Base-by-base conservation (phyloP, 2,797 vertebrate genomes). In the Distichodus sexfasciatus region DNA sequence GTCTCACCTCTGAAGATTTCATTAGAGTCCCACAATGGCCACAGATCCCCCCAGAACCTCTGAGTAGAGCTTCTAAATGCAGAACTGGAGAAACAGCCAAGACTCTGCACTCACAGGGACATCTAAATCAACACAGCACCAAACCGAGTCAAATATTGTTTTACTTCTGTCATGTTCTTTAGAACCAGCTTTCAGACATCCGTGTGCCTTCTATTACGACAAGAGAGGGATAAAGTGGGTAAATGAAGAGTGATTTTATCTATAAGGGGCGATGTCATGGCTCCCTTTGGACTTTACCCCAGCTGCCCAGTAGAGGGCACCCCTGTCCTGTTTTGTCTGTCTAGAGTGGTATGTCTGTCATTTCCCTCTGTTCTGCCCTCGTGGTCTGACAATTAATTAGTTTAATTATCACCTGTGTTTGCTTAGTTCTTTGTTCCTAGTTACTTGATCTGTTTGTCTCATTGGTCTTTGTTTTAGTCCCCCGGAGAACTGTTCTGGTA, bases 21-120 rank as follows among this genome's bases (percentile, higher is more conserved):
- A 82, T 71, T 75, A 75, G 69, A 71, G 24, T 46, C 70, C n/a
- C 10, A 61, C 50, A 65, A 74, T 66, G 24, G 69, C 66, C 9
- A 44, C 29, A 19, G 15, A 15, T 14, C 47, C 55, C 58, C 36
- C 15, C 50, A 62, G 55, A 33, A 53, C 11, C 23, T 31, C 6
- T 0, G 9, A 46, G 47, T 10, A 41, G 26, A 54, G 29, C 35
- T 44, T 47, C 31, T 12, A 14, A 61, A 62, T 46, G 54, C 24
- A 33, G 48, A 40, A n/a, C 35, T 51, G 3, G n/a, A 50, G 36
- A 17, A 28, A 29, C 29, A n/a, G n/a, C n/a, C n/a, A n/a, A 61
- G 19, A 14, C 11, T n/a, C 38, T 38, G 6, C 7, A 55, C 40
- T 55, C 40, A 26, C 29, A 44, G 48, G 36, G 38, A 53, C 35